A percentile compares a stretch with the other conserved stretches of the same genome.
Evolutionary conservation across 2,888 invertebrate genomes (phyloP).

Genomic region (Leptarthrus brevirostris): DNA sequence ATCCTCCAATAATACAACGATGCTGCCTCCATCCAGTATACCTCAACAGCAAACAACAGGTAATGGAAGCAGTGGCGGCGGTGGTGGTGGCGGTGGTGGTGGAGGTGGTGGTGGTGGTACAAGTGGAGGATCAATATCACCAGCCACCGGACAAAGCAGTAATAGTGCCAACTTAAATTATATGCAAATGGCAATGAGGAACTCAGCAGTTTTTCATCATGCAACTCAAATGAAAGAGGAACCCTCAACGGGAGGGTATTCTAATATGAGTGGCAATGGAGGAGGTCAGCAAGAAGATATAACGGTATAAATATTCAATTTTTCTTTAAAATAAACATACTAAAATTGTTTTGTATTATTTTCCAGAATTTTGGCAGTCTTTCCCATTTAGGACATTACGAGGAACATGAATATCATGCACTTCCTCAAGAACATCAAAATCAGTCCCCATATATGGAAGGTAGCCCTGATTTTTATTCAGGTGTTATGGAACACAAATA

Average conservation of each 20-base stretch:
- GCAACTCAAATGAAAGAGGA: conserved; percentile 64
- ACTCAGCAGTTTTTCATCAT: conserved; percentile 62
- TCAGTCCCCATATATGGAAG: conserved; percentile 57
- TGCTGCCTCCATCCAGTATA: conserved; percentile 60
- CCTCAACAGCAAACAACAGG: conserved; percentile 64
- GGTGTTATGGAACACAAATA: conserved; percentile 60
- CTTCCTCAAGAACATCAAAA: conserved; percentile 57
- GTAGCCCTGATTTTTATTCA: conserved; percentile 57
- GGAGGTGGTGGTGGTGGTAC: conserved; percentile 63
- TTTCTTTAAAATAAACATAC: neutral
- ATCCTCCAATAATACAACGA: conserved; percentile 55
- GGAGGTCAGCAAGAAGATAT: conserved; percentile 55
- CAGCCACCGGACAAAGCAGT: conserved; percentile 61
- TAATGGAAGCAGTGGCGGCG: conserved; percentile 66
- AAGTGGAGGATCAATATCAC: conserved; percentile 51
- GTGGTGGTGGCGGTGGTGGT: conserved; percentile 65
- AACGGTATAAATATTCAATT: conserved; percentile 49
- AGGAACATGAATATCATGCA: conserved; percentile 58
- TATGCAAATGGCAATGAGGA: conserved; percentile 64
- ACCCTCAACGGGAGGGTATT: conserved; percentile 57
- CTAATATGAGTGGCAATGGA: conserved; percentile 52
- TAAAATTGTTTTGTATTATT: neutral
- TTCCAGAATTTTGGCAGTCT: conserved; percentile 55
- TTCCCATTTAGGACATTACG: conserved; percentile 57
- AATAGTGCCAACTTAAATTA: conserved; percentile 63